Evolutionary conservation across 2,113 vertebrate genomes (phyloP), one percentile per base, ranked within the genome.

Genomic region (Muntiacus reevesi): DNA sequence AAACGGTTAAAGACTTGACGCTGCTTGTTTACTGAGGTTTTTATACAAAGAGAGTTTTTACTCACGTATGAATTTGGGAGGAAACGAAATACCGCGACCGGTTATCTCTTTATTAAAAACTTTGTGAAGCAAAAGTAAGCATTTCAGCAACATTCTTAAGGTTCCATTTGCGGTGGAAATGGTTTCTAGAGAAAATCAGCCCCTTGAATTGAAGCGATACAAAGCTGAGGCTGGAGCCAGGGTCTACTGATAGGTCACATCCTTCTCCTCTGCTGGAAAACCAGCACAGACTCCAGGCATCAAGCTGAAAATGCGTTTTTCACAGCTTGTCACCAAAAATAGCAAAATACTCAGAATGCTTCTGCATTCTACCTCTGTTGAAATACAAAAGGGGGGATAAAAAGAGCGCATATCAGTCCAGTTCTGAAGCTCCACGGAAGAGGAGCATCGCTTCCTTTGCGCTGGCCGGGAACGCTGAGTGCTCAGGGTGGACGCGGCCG

Each of bases 1-100:
- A n/a, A 30, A 14, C 1, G 12, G 45, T 62, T 12, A 13, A 7
- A 17, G 12, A 0, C 57, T 21, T 2, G 2, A 1, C 2, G 3
- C 21, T 19, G 23, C 0, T 57, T 40, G 7, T 76, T 88, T 54
- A 50, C 7, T 7, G 17, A 62, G 54, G 23, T 21, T 15, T 60
- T 52, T 4, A 17, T 43, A 47, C 12, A 6, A 17, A 14, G 50
- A 36, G 57, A 11, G 71, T 74, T n/a, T 57, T 40, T 45, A 52
- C 30, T 45, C 40, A 25, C 2, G 0, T 30, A 12, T 2, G 40
- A 28, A 17, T 59, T 47, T 14, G 67, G 84, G 71, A 40, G 33
- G 91, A 92, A 89, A n/a, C 54, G 21, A 57, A 82, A 55, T 2
- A 12, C 19, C 12, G 0, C 3, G 2, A 36, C n/a, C 12, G n/a